Base-by-base conservation (phyloP, 2,888 invertebrate species). In the Oasisia sp. region DNA sequence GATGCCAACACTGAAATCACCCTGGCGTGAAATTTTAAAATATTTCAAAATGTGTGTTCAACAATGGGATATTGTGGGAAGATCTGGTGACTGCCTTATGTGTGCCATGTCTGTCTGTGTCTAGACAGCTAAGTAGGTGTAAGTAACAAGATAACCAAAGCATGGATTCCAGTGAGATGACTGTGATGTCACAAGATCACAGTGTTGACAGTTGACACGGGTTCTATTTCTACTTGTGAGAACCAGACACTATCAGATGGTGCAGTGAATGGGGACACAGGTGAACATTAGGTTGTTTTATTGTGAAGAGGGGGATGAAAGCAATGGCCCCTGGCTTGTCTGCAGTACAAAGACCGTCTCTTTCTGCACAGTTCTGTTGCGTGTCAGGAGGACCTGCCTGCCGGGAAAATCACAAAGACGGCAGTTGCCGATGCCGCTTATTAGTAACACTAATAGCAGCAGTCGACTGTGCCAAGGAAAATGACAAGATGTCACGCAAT, bases 11-110 rank as follows among this genome's bases (percentile, higher is more conserved):
- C 27, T 74, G 27, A 8, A 74, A 27, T 74, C 74, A 74, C 74
- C 27, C 19, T 74, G 27, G 74, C 74, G 27, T 27, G 27, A 4
- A 27, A 74, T 74, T 74, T 74, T 5, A 74, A 74, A 74, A 74
- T 74, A 74, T 74, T 74, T 74, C 19, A 74, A 74, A 74, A 74
- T 5, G 4, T 74, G 27, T 19, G 74, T n/a, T 74, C 14, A 74
- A 74, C 74, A 74, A 74, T 74, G 74, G n/a, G 74, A 74, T n/a
- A 74, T 74, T 74, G 74, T 74, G 27, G n/a, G 74, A 74, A 74
- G 74, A 74, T 74, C 74, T 74, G 7, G 74, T 74, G 27, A 74
- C 74, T 19, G 74, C 74, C 74, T 27, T 74, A 74, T 27, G 1
- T 27, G n/a, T n/a, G 74, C 27, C 74, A 27, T 74, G 74, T 74